Percentiles rank a stretch among this genome's conserved stretches.
These are phyloP conservation scores for Caiman crocodilus DNA, from an alignment of 2,797 vertebrate species.

Conservation along the genomic window DNA sequence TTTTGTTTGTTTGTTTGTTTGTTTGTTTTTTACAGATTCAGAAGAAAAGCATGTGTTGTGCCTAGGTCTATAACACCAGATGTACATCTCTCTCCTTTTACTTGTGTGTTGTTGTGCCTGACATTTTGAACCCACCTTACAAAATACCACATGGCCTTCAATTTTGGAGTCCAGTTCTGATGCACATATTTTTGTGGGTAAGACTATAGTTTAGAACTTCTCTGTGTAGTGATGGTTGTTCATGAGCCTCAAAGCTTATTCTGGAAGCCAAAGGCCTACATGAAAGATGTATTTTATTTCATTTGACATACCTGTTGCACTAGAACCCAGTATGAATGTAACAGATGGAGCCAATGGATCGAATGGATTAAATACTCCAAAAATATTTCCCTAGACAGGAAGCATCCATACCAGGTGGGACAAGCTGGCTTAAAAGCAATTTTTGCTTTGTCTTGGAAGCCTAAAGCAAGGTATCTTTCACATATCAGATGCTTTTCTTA, in stretches of 20 bases:
- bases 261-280: no score
- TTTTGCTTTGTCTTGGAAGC: background rate
- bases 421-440: background rate
- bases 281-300: no score
- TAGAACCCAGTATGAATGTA: background rate
- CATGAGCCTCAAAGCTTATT: no score
- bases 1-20: no score
- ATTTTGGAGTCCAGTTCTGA: no score
- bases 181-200: no score
- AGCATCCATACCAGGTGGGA: background rate
- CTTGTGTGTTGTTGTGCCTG: background rate
- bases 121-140: background rate
- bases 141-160: background rate
- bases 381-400: background rate
- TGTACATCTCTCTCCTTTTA: background rate
- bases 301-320: background rate
- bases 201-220: no score
- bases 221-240: no score
- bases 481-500: accelerated
- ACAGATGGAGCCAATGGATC: background rate
- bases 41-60: background rate
- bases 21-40: background rate
- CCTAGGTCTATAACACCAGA: background rate
- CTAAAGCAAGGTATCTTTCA: background rate
- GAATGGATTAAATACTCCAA: background rate